phyloP scores from a whole-genome alignment of 2,113 vertebrate genomes.

The Plestiodon gilberti region DNA sequence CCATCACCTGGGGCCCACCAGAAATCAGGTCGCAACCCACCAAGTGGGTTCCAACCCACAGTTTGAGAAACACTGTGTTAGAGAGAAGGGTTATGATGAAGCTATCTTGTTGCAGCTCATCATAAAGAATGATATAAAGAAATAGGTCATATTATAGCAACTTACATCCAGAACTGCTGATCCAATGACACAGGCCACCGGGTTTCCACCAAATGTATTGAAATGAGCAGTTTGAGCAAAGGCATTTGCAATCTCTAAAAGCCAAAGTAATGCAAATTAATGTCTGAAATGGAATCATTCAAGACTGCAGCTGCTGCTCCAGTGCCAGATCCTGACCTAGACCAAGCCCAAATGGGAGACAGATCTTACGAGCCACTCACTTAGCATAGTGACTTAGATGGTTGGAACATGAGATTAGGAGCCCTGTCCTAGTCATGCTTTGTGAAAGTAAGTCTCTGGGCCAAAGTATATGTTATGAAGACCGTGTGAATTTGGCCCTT shows the following conservation, averaged over 20 bases:
- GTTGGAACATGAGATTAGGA: not conserved
- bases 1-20: no score
- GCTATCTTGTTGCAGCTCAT: no score
- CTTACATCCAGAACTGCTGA: slow-evolving; percentile 90
- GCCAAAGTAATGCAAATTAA: not conserved
- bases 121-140: not conserved
- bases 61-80: no score
- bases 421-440: no score
- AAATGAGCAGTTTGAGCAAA: slow-evolving; percentile 81
- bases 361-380: not conserved
- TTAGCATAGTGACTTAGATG: not conserved
- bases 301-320: not conserved
- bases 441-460: no score
- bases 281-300: not conserved
- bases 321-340: not conserved
- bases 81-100: not conserved
- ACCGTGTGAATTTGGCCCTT: no score
- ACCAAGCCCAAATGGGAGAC: not conserved
- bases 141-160: not conserved
- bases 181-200: slow-evolving; percentile 84
- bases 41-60: no score
- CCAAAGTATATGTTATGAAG: not conserved
- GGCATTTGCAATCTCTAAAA: slow-evolving; percentile 85
- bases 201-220: slow-evolving; percentile 92
- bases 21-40: no score